Base-by-base conservation (phyloP, 2,113 vertebrate species). In the Chloebia gouldiae region DNA sequence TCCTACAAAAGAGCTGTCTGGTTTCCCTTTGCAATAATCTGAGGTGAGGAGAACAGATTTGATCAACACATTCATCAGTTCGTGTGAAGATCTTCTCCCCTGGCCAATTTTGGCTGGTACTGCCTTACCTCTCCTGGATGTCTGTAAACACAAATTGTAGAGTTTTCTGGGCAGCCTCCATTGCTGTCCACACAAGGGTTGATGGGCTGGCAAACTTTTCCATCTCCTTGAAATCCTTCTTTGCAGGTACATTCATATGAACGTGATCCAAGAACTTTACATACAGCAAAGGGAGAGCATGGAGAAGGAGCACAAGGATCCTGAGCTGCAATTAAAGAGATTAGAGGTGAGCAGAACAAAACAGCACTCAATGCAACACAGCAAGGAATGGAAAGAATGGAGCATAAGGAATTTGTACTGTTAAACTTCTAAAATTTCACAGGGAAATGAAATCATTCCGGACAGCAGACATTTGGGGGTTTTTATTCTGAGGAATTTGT, bases 81-180 rank as follows among this genome's bases (percentile, higher is more conserved):
- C 63, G n/a, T 13, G 35, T 15, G 22, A 81, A 93, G n/a, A 90
- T 30, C 30, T 59, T 53, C 33, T 75, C 31, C 33, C 22, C 10
- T 13, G 37, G 21, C 9, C 39, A 11, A 44, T 85, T 73, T 80
- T 84, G 47, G 63, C 22, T 60, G 10, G 63, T 47, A 33, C 4
- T 72, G 45, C 3, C 96, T 97, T 88, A 99, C 99, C 98, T 98
- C 98, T 89, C 98, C 98, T n/a, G 98, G 98, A 44, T 90, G 93
- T 66, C 64, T 95, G 72, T 98, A 98, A 54, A 98, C 15, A 93
- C 99, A 99, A 39, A 94, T 2, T 2, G 99, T 99, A 15, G 98
- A 98, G 92, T 98, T 98, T 65, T 93, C 76, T 53, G 98, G 98
- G 86, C 99, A 99, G 60, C 98, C 99, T 39, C 99, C 99, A 2